Evolutionary conservation across 2,888 invertebrate genomes (phyloP).

Genomic region (Parnassius glacialis): DNA sequence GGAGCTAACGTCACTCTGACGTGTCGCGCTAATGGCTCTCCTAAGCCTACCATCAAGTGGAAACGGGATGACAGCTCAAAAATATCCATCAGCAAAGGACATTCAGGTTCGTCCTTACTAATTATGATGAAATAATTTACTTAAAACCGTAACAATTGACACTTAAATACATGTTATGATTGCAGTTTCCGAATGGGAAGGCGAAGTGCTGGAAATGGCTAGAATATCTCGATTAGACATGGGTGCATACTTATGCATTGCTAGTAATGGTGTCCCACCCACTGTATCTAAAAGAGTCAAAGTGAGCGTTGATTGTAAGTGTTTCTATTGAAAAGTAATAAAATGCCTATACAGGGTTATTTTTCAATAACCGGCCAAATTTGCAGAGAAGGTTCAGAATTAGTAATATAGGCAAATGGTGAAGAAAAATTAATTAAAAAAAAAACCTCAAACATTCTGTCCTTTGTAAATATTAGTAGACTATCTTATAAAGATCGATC

Average conservation of each 20-base stretch:
- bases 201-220: constrained; percentile 90
- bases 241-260: constrained; percentile 96
- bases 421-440: no score
- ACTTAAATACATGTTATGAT: constrained; percentile 36
- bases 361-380: no score
- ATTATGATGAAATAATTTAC: constrained; percentile 23
- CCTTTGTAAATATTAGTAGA: no score
- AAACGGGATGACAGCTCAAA: constrained; percentile 93
- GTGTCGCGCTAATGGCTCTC: constrained; percentile 94
- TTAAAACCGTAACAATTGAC: constrained; percentile 19
- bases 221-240: constrained; percentile 93
- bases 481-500: neutral
- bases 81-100: constrained; percentile 92
- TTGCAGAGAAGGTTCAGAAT: no score
- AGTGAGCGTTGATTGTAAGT: constrained; percentile 97
- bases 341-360: neutral
- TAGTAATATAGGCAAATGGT: no score
- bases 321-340: neutral
- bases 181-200: constrained; percentile 91
- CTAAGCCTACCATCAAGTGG: constrained; percentile 94
- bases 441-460: no score
- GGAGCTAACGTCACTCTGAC: constrained; percentile 93
- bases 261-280: constrained; percentile 93
- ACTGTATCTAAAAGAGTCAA: constrained; percentile 95
- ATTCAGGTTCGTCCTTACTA: constrained; percentile 81